Base-by-base conservation (phyloP, 1,140 invertebrate genomes). In the Chlorops oryzae region DNA sequence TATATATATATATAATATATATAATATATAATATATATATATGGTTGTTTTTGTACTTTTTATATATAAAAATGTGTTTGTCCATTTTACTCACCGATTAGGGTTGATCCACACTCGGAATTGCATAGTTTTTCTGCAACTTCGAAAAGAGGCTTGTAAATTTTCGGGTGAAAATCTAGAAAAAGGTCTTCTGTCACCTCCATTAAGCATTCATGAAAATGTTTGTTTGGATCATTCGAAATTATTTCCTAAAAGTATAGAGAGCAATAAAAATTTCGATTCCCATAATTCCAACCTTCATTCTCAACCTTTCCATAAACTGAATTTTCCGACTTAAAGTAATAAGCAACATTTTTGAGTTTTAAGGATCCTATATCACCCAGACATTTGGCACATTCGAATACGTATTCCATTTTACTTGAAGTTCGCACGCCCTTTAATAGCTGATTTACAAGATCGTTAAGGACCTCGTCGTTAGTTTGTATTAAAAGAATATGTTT, bases 291-390 rank as follows among this genome's bases (percentile, higher is more conserved):
- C 7, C 25, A 17, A 45, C 42, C 34, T 15, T 32, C 42, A 9
- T 45, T 45, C 10, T 45, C 42, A 32, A 45, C 7, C 18, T 24
- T 22, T 20, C 32, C 18, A 25, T 55, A 73, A 51, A 15, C 68
- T 53, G 5, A 68, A 59, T 2, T 67, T 38, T 51, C 63, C 47
- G 75, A 74, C 52, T 79, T 74, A 18, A 78, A 75, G 62, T 81
- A 79, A 7, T 86, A 68, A 9, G 86, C 81, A 20, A 86, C 72
- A 0, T 84, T 83, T 21, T 78, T 80, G 22, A 92, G 75, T 69
- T 89, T 80, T 10, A 81, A 76, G 0, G 87, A 82, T 0, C 88
- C 89, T 9, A 93, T 74, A 72, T 88, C 81, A 3, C 88, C 87
- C 13, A 94, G 70, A 69, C 90, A 92, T 57, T 80, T 79, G 3